Conservation (phyloP, 2,888 invertebrate species). For the Melieria crassipennis region DNA sequence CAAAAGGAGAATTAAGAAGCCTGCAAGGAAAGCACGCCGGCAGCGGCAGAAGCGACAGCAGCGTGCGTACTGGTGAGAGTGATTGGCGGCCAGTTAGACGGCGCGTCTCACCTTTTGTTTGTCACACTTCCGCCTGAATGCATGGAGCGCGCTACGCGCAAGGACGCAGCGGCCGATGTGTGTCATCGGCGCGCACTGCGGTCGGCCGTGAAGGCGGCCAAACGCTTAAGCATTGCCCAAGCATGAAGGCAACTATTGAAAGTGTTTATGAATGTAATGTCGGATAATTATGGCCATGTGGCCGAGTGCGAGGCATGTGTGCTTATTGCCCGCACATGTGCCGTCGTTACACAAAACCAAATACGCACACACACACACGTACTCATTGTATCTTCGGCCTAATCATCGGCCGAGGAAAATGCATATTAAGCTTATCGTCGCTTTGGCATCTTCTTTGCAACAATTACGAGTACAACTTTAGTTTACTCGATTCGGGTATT, state of each 20-base stretch:
- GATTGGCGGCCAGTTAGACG: slow-evolving; percentile 37
- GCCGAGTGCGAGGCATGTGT: slow-evolving; percentile 35
- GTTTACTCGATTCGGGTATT: too few relatives aligned
- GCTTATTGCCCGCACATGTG: not conserved
- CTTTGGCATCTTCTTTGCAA: slow-evolving; percentile 46
- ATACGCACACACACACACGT: too few relatives aligned
- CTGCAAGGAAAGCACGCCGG: too few relatives aligned
- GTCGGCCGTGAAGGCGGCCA: slow-evolving; percentile 11
- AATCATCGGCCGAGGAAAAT: slow-evolving; percentile 59
- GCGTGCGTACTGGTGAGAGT: too few relatives aligned
- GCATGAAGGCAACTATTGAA: slow-evolving; percentile 49
- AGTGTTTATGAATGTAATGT: slow-evolving; percentile 58
- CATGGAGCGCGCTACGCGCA: slow-evolving; percentile 1
- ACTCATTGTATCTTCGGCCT: slow-evolving; percentile 34
- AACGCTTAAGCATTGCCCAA: not conserved
- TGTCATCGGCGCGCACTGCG: not conserved
- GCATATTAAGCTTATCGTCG: slow-evolving; percentile 50
- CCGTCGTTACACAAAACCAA: not conserved
- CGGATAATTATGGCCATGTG: slow-evolving; percentile 51
- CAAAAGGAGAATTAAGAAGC: too few relatives aligned
- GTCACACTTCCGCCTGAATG: slow-evolving; percentile 43
- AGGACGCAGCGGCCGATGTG: not conserved
- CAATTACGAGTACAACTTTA: too few relatives aligned
- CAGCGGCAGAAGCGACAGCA: too few relatives aligned
- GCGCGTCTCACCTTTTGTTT: slow-evolving; percentile 51